phyloP scores from a whole-genome alignment of 2,888 invertebrate species.

The Hypomecis atomaria region DNA sequence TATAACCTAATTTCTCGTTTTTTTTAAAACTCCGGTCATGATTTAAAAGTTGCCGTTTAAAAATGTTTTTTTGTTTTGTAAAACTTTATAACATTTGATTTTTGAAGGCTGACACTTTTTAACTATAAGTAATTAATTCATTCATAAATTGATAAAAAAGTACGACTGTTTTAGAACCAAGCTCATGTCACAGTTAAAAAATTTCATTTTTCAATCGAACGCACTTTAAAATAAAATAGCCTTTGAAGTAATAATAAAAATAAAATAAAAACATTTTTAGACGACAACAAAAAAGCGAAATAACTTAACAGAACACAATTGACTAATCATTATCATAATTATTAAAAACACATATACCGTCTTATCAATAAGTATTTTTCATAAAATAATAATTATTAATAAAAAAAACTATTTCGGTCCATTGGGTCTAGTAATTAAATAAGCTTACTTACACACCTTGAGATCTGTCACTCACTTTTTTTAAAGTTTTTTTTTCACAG shows the following conservation, averaged over 20 bases:
- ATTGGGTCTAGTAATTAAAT: constrained; percentile 69
- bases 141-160: not conserved
- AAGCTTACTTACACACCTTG: constrained; percentile 71
- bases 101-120: not conserved
- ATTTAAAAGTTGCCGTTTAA: constrained; percentile 33
- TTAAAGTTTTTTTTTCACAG: constrained; percentile 72
- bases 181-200: not conserved
- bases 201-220: not conserved
- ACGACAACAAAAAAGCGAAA: constrained; percentile 22
- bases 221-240: not conserved
- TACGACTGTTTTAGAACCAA: not conserved
- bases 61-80: constrained; percentile 32
- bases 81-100: not conserved
- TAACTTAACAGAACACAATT: constrained; percentile 53
- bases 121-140: not conserved
- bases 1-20: constrained; percentile 56
- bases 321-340: constrained; percentile 47
- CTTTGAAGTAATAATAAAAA: not conserved
- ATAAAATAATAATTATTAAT: constrained; percentile 50
- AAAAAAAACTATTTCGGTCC: constrained; percentile 56
- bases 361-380: constrained; percentile 42
- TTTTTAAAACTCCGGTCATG: constrained; percentile 45
- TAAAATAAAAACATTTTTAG: constrained; percentile 29
- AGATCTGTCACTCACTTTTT: constrained; percentile 83
- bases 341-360: constrained; percentile 47